Percentiles rank a stretch among this genome's conserved stretches.
phyloP scores from a whole-genome alignment of 2,113 vertebrate species.

The Nothocercus nigrocapillus region DNA sequence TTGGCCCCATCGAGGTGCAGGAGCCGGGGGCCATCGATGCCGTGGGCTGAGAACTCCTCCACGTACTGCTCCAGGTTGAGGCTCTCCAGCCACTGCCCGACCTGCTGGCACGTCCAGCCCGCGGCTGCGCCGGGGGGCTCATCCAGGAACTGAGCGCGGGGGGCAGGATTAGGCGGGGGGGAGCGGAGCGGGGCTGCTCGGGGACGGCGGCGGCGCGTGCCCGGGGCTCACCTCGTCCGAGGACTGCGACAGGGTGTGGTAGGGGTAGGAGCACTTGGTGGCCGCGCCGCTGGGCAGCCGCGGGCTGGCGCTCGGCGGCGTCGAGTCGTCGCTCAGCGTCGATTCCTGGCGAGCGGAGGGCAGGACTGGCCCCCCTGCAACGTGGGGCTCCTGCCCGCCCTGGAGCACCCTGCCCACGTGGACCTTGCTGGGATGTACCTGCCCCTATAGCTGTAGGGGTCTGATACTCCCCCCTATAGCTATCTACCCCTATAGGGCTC shows the following conservation, averaged over 20 bases:
- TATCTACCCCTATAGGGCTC: too few relatives aligned
- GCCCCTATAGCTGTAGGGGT: background rate
- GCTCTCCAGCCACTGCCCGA: conserved; percentile 88
- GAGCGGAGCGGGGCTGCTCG: background rate
- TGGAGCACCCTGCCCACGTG: background rate
- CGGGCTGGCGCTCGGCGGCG: conserved; percentile 79
- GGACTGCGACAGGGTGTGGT: conserved; percentile 90
- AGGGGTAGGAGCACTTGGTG: conserved; percentile 86
- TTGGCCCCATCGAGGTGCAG: conserved; percentile 86
- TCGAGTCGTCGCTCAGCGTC: conserved; percentile 88
- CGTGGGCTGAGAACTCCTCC: conserved; percentile 80
- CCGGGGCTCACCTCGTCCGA: conserved; percentile 84
- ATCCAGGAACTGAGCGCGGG: conserved; percentile 80
- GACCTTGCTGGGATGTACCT: too few relatives aligned
- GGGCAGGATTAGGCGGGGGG: background rate
- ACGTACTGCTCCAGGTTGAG: conserved; percentile 87
- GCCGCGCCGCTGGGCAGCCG: conserved; percentile 71
- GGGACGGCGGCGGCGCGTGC: background rate
- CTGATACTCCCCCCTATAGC: background rate
- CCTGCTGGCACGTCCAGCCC: conserved; percentile 87
- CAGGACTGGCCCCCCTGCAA: background rate
- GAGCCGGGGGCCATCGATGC: conserved; percentile 84
- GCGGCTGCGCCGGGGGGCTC: conserved; percentile 76
- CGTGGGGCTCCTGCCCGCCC: background rate
- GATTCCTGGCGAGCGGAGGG: conserved; percentile 80